Evolutionary conservation across 2,113 vertebrate genomes (phyloP).

Genomic region (Paratilapia polleni): DNA sequence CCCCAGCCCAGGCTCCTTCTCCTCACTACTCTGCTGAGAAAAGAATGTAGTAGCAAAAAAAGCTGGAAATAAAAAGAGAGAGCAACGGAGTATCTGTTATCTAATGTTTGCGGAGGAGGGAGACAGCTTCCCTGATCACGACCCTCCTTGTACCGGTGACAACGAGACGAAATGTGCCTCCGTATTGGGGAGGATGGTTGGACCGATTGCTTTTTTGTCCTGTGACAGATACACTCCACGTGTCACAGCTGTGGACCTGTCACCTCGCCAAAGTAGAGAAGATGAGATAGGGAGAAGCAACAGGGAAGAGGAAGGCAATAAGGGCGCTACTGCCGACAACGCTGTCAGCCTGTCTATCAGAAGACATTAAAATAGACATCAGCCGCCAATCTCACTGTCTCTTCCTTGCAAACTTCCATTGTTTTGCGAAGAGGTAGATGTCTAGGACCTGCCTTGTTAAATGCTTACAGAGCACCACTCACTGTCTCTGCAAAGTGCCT

Average conservation of each 20-base stretch:
- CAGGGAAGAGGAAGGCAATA: conserved; percentile 6
- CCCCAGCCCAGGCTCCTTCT: neutral
- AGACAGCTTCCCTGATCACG: conserved; percentile 39
- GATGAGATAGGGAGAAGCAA: conserved; percentile 33
- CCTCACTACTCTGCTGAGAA: conserved; percentile 2
- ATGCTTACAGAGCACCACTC: conserved; percentile 53
- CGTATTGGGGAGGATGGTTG: conserved; percentile 43
- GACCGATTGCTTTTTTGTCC: conserved; percentile 59
- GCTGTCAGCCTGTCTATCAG: conserved; percentile 61
- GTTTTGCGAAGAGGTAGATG: conserved; percentile 50
- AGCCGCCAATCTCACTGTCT: conserved; percentile 30
- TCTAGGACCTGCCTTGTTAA: conserved; percentile 57
- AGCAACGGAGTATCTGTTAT: conserved; percentile 48
- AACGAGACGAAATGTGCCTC: conserved; percentile 26
- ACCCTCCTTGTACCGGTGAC: conserved; percentile 45
- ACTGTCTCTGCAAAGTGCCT: conserved; percentile 52
- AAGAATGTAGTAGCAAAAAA: neutral
- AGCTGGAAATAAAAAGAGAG: conserved; percentile 28
- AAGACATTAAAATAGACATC: conserved; percentile 58
- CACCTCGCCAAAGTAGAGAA: conserved; percentile 21
- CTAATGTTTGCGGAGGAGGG: conserved; percentile 40
- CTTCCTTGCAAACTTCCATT: conserved; percentile 31
- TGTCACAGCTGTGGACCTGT: conserved; percentile 53
- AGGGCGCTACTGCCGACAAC: neutral
- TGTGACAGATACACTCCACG: conserved; percentile 67